phyloP scores from a whole-genome alignment of 1,140 invertebrate species.

The Formica exsecta region DNA sequence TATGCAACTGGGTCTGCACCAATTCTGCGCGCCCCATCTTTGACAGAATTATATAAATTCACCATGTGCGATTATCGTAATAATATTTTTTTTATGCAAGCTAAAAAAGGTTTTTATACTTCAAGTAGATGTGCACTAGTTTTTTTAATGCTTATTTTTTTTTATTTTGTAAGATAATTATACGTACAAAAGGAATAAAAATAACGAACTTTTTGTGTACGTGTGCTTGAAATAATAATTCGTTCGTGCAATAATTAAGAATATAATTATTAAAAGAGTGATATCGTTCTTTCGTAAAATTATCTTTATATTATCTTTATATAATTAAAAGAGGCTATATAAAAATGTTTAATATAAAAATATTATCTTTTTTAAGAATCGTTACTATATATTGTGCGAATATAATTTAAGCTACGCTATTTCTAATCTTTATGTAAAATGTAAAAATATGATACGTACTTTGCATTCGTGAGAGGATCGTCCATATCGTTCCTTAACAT shows the following conservation, averaged over 20 bases:
- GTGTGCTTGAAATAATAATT: not conserved
- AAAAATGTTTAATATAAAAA: not conserved
- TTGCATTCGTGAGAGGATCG: conserved; percentile 78
- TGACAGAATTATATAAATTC: not conserved
- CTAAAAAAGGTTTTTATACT: not conserved
- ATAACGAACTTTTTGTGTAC: not conserved
- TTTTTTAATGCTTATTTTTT: not conserved
- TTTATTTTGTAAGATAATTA: not conserved
- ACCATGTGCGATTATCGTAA: not conserved
- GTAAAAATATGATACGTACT: conserved; percentile 73
- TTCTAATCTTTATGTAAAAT: not conserved
- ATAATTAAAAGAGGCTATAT: not conserved
- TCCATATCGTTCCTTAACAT: conserved; percentile 81
- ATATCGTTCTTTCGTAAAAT: not conserved
- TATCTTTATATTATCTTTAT: not conserved
- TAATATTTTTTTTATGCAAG: not conserved
- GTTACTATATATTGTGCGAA: no score
- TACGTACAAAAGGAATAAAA: not conserved
- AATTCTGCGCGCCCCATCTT: conserved; percentile 87
- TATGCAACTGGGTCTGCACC: conserved; percentile 93
- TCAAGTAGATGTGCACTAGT: not conserved
- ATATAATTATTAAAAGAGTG: not conserved
- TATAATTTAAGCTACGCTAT: no score
- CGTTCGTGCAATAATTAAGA: not conserved
- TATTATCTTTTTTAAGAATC: no score